Evolutionary conservation across 2,888 invertebrate genomes (phyloP).

Genomic region (Chloroclystis v-ata): DNA sequence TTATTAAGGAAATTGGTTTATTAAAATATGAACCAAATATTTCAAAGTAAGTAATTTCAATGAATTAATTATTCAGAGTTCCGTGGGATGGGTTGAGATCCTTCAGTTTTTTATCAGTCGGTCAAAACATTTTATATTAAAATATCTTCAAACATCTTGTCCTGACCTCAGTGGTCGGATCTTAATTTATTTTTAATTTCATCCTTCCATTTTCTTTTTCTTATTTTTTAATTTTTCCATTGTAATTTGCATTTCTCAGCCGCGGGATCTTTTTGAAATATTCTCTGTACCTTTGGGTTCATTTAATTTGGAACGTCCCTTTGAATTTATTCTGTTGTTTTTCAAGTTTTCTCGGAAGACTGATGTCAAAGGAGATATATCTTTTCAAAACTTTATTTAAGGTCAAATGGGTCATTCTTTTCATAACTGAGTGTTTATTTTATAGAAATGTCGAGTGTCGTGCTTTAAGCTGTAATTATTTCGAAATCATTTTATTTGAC

Average conservation of each 20-base stretch:
- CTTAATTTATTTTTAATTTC: constrained; percentile 32
- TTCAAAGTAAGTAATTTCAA: too few relatives aligned
- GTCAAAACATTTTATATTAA: not conserved
- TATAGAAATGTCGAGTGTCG: too few relatives aligned
- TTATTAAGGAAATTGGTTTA: too few relatives aligned
- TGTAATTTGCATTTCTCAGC: constrained; percentile 23
- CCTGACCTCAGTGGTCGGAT: constrained; percentile 18
- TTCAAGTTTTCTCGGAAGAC: not conserved
- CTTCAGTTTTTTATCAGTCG: not conserved
- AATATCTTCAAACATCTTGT: constrained; percentile 17
- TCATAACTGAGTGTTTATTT: too few relatives aligned
- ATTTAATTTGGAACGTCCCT: constrained; percentile 24
- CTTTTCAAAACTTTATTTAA: too few relatives aligned
- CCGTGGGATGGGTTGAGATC: not conserved
- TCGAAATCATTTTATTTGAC: too few relatives aligned
- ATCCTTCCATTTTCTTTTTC: constrained; percentile 16
- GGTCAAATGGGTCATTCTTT: too few relatives aligned
- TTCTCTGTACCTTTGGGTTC: constrained; percentile 15
- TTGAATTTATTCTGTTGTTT: constrained; percentile 11
- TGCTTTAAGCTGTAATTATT: too few relatives aligned
- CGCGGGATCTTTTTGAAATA: constrained; percentile 19
- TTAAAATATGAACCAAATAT: too few relatives aligned
- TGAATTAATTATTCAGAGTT: not conserved
- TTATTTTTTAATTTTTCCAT: constrained; percentile 22
- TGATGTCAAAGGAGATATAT: not conserved